Percentiles rank a stretch among this genome's conserved stretches.
phyloP scores from a whole-genome alignment of 2,888 invertebrate species.

The Pristionchus japonicus region DNA sequence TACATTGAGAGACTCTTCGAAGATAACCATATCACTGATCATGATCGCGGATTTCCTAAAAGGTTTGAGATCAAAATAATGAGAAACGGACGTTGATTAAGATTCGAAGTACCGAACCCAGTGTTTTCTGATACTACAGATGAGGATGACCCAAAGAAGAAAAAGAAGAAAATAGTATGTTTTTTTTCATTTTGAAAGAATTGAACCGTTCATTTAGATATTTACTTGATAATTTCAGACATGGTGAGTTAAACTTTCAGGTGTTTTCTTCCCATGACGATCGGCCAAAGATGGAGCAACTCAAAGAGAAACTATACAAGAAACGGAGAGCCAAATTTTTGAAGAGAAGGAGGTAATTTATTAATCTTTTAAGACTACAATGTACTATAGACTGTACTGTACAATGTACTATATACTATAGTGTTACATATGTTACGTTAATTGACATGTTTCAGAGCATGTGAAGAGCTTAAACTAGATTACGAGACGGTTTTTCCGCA shows the following conservation, averaged over 20 bases:
- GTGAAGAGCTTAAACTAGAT: constrained; percentile 29
- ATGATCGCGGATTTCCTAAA: not conserved
- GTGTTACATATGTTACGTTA: no score
- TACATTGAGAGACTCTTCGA: constrained; percentile 35
- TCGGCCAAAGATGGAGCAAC: constrained; percentile 1
- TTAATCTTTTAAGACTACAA: no score
- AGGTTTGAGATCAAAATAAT: not conserved
- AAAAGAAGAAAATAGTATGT: constrained; percentile 39
- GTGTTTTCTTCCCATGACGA: not conserved
- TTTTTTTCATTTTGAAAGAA: not conserved
- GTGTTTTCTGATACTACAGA: constrained; percentile 27
- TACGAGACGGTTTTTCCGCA: not conserved
- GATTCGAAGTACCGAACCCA: constrained; percentile 21
- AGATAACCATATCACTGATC: constrained; percentile 18
- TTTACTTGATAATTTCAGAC: no score
- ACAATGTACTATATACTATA: not conserved
- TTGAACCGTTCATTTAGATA: not conserved
- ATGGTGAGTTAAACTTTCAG: not conserved
- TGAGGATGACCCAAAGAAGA: constrained; percentile 34
- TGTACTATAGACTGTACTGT: not conserved
- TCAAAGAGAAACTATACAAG: constrained; percentile 34
- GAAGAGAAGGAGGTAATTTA: constrained; percentile 34
- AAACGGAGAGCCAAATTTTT: constrained; percentile 17
- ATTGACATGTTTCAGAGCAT: not conserved
- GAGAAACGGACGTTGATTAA: no score